Percentiles rank a stretch among this genome's conserved stretches.
Conservation (phyloP, 2,888 invertebrate genomes). For the Chesias legatella region DNA sequence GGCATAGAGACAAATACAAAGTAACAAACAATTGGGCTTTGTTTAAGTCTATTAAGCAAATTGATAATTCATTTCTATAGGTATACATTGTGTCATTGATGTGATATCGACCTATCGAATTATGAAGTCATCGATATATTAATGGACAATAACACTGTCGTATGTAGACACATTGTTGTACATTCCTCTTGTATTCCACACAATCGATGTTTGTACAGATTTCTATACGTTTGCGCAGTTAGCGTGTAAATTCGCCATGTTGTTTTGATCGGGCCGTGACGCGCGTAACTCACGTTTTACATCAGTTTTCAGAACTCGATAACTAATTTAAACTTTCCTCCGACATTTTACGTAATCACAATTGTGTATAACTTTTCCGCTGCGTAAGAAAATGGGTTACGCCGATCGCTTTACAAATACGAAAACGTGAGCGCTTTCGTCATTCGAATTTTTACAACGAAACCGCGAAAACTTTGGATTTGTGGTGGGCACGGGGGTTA, state of each 20-base stretch:
- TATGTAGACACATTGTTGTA: constrained; percentile 51
- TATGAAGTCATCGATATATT: constrained; percentile 61
- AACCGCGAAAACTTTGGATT: too few species aligned
- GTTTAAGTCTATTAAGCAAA: constrained; percentile 19
- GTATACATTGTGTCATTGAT: constrained; percentile 48
- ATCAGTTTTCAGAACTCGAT: constrained; percentile 7
- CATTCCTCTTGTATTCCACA: constrained; percentile 54
- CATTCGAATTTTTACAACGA: constrained; percentile 35
- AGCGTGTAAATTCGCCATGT: constrained; percentile 37
- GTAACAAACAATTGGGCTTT: constrained; percentile 22
- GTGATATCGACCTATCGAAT: constrained; percentile 45
- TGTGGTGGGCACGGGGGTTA: too few species aligned
- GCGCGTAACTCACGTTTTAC: constrained; percentile 13
- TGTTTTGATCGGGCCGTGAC: constrained; percentile 36
- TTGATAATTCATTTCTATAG: constrained; percentile 7
- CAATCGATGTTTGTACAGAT: constrained; percentile 68
- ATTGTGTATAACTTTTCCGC: constrained; percentile 32
- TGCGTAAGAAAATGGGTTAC: not conserved
- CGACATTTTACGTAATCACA: constrained; percentile 11
- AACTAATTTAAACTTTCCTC: constrained; percentile 2
- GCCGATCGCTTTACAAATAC: constrained; percentile 29
- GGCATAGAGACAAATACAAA: constrained; percentile 12
- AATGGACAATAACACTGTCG: constrained; percentile 54
- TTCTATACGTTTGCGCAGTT: constrained; percentile 67
- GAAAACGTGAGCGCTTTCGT: constrained; percentile 37